phyloP scores from a whole-genome alignment of 2,797 vertebrate species.

The Arremon brunneinucha region DNA sequence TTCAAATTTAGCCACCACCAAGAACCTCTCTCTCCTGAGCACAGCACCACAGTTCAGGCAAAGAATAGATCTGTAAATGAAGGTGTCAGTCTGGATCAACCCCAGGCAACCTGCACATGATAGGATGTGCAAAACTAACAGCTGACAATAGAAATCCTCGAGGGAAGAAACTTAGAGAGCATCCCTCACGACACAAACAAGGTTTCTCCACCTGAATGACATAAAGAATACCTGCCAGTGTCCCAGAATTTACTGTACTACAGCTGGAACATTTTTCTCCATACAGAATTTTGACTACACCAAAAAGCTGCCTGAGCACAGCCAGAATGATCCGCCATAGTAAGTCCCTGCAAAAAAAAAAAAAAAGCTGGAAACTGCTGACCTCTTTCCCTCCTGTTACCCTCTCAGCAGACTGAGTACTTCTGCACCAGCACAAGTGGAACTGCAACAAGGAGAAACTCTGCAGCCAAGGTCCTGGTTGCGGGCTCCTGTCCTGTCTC shows the following conservation, averaged over 20 bases:
- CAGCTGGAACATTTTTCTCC: neutral
- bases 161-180: neutral
- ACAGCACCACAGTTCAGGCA: neutral
- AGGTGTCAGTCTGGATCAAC: neutral
- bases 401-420: neutral
- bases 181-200: neutral
- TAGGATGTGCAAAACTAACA: neutral
- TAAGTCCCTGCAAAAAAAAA: neutral
- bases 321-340: neutral
- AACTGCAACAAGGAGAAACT: neutral
- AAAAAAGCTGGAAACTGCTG: neutral
- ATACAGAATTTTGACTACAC: neutral
- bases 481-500: neutral
- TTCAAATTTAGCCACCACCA: conserved; percentile 58
- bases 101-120: neutral
- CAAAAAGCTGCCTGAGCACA: neutral
- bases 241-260: neutral
- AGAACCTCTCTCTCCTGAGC: neutral
- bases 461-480: neutral
- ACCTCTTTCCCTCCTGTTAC: neutral
- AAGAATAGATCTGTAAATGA: neutral
- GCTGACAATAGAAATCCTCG: neutral
- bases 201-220: neutral
- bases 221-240: neutral
- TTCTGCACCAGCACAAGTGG: neutral